Percentiles rank a stretch among this genome's conserved stretches.
Conservation (phyloP, 2,113 vertebrate genomes). For the Vanacampus margaritifer region DNA sequence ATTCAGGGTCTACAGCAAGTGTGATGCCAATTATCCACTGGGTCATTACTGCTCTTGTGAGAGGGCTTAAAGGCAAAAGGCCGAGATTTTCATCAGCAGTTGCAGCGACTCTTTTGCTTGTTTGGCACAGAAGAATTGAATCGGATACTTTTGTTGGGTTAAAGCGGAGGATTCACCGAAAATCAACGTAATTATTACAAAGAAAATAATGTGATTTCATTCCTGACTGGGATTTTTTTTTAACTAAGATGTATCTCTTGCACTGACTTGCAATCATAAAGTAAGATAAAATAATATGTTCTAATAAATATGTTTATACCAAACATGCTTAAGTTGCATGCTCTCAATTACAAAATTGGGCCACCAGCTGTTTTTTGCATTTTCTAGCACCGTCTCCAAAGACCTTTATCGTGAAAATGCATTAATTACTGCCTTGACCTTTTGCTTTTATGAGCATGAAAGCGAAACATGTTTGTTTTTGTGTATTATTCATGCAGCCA, state of each 20-base stretch:
- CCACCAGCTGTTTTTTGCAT: background rate
- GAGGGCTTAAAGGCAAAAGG: constrained; percentile 7
- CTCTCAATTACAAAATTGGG: background rate
- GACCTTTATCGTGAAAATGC: background rate
- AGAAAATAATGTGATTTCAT: background rate
- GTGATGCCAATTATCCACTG: constrained; percentile 6
- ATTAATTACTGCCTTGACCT: constrained; percentile 10
- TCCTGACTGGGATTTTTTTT: background rate
- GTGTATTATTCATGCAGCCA: constrained; percentile 8
- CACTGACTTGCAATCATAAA: background rate
- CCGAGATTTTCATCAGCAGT: constrained; percentile 3
- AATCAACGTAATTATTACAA: background rate
- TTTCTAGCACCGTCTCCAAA: background rate
- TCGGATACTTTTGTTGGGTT: background rate
- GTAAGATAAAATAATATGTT: background rate
- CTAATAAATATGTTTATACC: background rate
- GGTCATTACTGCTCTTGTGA: constrained; percentile 10
- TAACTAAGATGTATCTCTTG: background rate
- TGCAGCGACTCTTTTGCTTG: background rate
- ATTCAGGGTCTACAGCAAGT: background rate
- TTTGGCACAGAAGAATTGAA: background rate
- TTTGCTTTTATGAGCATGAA: background rate
- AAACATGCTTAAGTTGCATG: background rate
- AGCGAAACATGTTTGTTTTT: background rate
- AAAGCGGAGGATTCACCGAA: background rate